Evolutionary conservation across 1,140 invertebrate genomes (phyloP).

Genomic region (Mylabris phalerata): DNA sequence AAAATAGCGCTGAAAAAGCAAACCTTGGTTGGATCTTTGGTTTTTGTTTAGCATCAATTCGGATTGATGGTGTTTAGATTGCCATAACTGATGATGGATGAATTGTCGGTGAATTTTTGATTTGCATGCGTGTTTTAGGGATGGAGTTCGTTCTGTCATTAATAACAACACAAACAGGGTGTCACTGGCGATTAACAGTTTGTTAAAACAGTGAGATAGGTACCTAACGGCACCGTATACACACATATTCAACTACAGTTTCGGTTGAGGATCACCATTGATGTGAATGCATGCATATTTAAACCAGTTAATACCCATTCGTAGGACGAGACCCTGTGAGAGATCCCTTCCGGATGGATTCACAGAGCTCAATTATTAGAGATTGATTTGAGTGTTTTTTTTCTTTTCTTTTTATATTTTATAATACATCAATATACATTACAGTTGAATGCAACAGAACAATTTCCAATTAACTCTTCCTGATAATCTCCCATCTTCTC

Average conservation of each 20-base stretch:
- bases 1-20: too few relatives aligned
- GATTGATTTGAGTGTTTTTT: slow-evolving; percentile 17
- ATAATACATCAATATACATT: background rate
- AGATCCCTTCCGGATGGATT: slow-evolving; percentile 19
- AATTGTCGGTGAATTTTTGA: background rate
- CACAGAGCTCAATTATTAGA: slow-evolving; percentile 20
- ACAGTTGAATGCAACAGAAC: slow-evolving; percentile 16
- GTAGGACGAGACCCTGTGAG: slow-evolving; percentile 9
- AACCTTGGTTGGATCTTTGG: too few relatives aligned
- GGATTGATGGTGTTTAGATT: too few relatives aligned
- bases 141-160: slow-evolving; percentile 4
- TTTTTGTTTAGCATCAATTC: too few relatives aligned
- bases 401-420: background rate
- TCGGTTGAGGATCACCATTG: slow-evolving; percentile 6
- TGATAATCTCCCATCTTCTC: slow-evolving; percentile 21
- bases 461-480: slow-evolving; percentile 32
- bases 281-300: slow-evolving; percentile 15
- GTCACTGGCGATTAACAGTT: slow-evolving; percentile 21
- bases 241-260: background rate
- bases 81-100: slow-evolving; percentile 3
- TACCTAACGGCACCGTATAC: slow-evolving; percentile 1
- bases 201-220: slow-evolving; percentile 13
- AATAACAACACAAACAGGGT: slow-evolving; percentile 23
- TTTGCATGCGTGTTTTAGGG: too few relatives aligned
- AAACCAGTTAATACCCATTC: slow-evolving; percentile 15